Percentiles rank a stretch among this genome's conserved stretches.
Conservation (phyloP, 2,797 vertebrate species). For the Halcyon badia region DNA sequence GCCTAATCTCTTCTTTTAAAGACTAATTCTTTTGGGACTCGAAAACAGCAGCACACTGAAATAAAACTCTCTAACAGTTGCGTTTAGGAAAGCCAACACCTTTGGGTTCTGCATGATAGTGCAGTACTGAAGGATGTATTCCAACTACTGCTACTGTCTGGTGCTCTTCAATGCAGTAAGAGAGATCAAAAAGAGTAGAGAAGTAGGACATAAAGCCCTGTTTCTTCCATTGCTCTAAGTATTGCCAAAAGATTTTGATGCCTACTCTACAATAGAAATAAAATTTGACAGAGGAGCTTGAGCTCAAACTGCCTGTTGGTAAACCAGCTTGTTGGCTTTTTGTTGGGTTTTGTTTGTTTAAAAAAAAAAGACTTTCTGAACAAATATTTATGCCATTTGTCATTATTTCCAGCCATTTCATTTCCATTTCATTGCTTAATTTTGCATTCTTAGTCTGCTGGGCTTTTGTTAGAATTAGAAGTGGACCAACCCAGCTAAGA, state of each 20-base stretch:
- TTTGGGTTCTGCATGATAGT: accelerated
- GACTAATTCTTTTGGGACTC: conserved; percentile 3
- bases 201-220: neutral
- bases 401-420: neutral
- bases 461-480: neutral
- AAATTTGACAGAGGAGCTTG: neutral
- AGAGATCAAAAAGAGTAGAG: neutral
- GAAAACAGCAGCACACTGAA: neutral
- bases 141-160: neutral
- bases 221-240: neutral
- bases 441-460: neutral
- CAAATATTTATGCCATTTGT: neutral
- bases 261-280: neutral
- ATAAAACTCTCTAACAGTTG: neutral
- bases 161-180: accelerated
- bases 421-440: neutral
- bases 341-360: too few relatives aligned
- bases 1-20: conserved; percentile 37
- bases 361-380: neutral
- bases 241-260: neutral
- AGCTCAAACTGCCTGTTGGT: neutral
- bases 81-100: neutral
- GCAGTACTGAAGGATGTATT: neutral
- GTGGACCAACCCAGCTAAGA: neutral
- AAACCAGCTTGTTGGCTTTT: neutral